Conservation (phyloP, 1,140 invertebrate genomes). For the Ephestia elutella region DNA sequence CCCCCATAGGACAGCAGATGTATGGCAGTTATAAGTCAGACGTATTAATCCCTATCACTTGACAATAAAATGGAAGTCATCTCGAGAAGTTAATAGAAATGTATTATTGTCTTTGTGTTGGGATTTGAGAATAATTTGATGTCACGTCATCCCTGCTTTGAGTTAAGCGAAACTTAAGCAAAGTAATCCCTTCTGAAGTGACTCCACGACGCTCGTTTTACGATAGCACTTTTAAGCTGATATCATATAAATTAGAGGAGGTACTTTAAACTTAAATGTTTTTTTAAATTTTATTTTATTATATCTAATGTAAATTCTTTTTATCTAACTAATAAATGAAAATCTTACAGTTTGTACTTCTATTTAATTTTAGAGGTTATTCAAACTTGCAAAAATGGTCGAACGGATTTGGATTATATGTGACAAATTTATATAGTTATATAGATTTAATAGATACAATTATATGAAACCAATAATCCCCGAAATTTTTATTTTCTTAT, state of each 20-base stretch:
- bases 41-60: slow-evolving; percentile 72
- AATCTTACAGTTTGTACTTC: too few species aligned
- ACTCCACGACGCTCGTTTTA: slow-evolving; percentile 3
- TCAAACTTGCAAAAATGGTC: too few species aligned
- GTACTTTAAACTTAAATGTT: slow-evolving; percentile 12
- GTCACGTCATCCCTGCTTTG: slow-evolving; percentile 21
- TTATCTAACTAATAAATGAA: too few species aligned
- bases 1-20: slow-evolving; percentile 49
- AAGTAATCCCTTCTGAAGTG: slow-evolving; percentile 9
- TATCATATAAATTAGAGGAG: neutral
- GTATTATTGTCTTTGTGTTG: slow-evolving; percentile 53
- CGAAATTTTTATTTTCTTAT: too few species aligned
- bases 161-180: slow-evolving; percentile 17
- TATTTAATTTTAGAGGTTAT: too few species aligned
- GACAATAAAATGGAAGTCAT: slow-evolving; percentile 70
- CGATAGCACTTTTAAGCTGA: neutral
- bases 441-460: too few species aligned
- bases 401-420: too few species aligned
- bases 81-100: slow-evolving; percentile 71
- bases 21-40: slow-evolving; percentile 72
- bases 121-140: slow-evolving; percentile 41
- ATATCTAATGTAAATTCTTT: neutral
- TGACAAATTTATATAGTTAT: too few species aligned
- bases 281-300: neutral
- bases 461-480: too few species aligned